These are phyloP conservation scores for Myotis findleyi DNA, from an alignment of 2,797 vertebrate species.

Conservation along the genomic window DNA sequence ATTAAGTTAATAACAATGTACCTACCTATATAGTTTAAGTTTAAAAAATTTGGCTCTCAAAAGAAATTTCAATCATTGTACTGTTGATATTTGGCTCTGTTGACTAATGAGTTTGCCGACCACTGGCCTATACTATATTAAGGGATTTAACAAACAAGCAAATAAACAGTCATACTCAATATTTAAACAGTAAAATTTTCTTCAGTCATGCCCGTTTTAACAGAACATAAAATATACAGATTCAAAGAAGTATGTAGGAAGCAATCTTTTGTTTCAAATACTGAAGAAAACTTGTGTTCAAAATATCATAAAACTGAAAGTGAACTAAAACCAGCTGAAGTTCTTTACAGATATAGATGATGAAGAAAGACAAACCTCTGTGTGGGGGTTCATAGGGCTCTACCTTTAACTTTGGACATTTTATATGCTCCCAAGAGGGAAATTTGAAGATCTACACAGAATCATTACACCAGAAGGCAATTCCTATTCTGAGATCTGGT, in stretches of 20 bases:
- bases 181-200: background rate
- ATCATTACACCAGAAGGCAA: background rate
- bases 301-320: constrained; percentile 1
- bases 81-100: too few species aligned
- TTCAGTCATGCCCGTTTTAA: background rate
- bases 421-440: background rate
- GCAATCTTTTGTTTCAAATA: constrained; percentile 1
- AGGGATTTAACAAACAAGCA: background rate
- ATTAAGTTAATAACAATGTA: too few species aligned
- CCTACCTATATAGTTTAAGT: too few species aligned
- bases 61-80: too few species aligned
- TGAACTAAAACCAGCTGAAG: background rate
- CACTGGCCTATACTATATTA: background rate
- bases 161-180: background rate
- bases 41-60: too few species aligned
- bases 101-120: too few species aligned
- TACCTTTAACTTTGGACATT: background rate
- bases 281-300: background rate
- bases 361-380: background rate
- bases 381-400: background rate
- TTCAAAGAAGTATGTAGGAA: background rate
- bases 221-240: background rate
- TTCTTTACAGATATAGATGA: background rate
- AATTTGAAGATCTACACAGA: background rate
- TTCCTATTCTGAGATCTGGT: background rate